phyloP scores from a whole-genome alignment of 2,888 invertebrate genomes.

The Fissipunctia ypsillon region DNA sequence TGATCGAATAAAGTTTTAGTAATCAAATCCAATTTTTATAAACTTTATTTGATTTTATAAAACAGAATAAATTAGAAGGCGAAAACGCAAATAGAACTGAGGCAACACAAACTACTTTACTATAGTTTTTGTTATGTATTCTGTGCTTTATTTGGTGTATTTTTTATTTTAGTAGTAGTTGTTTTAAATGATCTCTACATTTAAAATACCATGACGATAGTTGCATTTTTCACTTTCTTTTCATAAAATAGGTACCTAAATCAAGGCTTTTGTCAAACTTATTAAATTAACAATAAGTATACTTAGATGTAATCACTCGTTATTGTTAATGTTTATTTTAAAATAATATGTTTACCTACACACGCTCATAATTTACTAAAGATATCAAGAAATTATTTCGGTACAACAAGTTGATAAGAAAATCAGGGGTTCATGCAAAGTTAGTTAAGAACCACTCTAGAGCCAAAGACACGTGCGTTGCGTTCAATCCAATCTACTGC shows the following conservation, averaged over 20 bases:
- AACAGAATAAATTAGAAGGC: too few species aligned
- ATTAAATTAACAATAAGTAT: too few species aligned
- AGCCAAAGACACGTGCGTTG: slow-evolving; percentile 22
- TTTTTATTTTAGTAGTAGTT: not conserved
- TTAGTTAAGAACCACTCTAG: slow-evolving; percentile 35
- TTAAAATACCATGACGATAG: not conserved
- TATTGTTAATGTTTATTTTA: not conserved
- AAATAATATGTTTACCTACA: not conserved
- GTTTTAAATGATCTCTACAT: too few species aligned
- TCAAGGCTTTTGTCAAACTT: not conserved
- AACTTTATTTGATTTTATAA: too few species aligned
- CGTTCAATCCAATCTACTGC: slow-evolving; percentile 1
- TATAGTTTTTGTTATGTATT: not conserved
- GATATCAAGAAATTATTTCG: not conserved
- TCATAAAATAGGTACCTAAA: not conserved
- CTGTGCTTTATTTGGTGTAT: not conserved
- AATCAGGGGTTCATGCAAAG: slow-evolving; percentile 28
- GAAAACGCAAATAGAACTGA: too few species aligned
- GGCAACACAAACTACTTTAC: too few species aligned
- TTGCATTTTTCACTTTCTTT: not conserved
- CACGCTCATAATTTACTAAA: not conserved
- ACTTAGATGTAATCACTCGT: too few species aligned
- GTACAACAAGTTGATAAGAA: slow-evolving; percentile 33
- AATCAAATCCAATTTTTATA: not conserved
- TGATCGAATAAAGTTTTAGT: not conserved